Percentiles rank a stretch among this genome's conserved stretches.
Evolutionary conservation across 2,888 invertebrate species (phyloP).

Genomic region (Blera fallax): DNA sequence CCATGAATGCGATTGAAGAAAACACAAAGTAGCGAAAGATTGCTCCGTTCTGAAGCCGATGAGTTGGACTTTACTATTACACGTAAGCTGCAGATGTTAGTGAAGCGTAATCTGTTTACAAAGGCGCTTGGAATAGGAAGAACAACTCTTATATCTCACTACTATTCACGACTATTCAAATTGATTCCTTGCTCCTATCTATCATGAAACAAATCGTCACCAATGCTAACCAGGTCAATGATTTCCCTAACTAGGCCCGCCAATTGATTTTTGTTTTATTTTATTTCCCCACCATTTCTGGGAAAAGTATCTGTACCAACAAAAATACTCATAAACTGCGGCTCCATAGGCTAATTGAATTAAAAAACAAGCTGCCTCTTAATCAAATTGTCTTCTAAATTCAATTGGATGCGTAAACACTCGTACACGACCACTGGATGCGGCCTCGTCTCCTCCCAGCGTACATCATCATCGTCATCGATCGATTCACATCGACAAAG

Average conservation of each 20-base stretch:
- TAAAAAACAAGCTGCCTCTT: constrained; percentile 33
- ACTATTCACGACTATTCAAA: too few species aligned
- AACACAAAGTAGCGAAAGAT: too few species aligned
- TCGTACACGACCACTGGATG: background rate
- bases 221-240: background rate
- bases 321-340: background rate
- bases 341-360: constrained; percentile 57
- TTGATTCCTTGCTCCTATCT: too few species aligned
- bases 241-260: background rate
- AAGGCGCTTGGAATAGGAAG: too few species aligned
- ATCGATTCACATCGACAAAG: constrained; percentile 51
- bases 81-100: too few species aligned
- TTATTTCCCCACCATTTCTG: background rate
- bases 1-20: too few species aligned
- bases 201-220: too few species aligned
- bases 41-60: too few species aligned
- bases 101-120: too few species aligned
- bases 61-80: too few species aligned
- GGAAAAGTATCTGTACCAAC: background rate
- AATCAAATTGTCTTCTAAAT: constrained; percentile 66
- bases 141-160: too few species aligned
- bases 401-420: constrained; percentile 63
- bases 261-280: background rate
- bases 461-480: constrained; percentile 18
- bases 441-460: background rate